Conservation (phyloP, 53 echinoderm and acorn worm species). For the Crossaster papposus region DNA sequence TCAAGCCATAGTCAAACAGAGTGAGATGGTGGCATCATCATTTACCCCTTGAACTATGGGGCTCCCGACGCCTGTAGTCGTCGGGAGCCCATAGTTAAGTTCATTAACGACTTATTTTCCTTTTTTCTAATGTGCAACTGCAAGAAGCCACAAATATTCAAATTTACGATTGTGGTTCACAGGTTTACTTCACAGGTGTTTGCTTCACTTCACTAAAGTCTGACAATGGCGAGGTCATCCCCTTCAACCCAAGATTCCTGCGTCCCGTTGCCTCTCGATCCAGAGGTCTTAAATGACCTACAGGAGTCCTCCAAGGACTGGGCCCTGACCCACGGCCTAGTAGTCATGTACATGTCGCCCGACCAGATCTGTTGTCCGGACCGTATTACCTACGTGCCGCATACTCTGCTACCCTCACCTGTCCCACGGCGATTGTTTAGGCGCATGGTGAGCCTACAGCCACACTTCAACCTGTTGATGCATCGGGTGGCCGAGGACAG, state of each 20-base stretch:
- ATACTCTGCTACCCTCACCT: conserved; percentile 83
- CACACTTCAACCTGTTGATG: conserved; percentile 73
- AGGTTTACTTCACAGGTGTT: too few relatives aligned
- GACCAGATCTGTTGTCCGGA: conserved; percentile 46
- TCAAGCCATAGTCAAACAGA: too few relatives aligned
- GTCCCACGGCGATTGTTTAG: conserved; percentile 72
- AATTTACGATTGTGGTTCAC: too few relatives aligned
- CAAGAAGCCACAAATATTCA: too few relatives aligned
- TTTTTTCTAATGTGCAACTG: too few relatives aligned
- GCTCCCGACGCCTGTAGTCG: too few relatives aligned
- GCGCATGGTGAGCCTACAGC: conserved; percentile 62
- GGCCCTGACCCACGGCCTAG: conserved; percentile 72
- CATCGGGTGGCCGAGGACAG: conserved; percentile 78
- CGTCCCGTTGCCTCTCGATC: conserved; percentile 58
- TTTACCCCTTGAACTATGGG: too few relatives aligned
- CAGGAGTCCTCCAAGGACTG: conserved; percentile 73
- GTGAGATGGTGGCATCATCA: too few relatives aligned
- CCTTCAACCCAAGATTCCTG: neutral
- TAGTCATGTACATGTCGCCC: conserved; percentile 47
- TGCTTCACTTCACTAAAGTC: neutral
- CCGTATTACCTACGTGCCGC: conserved; percentile 72
- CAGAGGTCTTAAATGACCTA: conserved; percentile 58
- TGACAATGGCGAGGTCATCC: neutral
- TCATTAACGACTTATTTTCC: too few relatives aligned
- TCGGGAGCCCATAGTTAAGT: too few relatives aligned